Evolutionary conservation across 1,140 invertebrate species (phyloP).

Genomic region (Pachyrhynchus sulphureomaculatus): DNA sequence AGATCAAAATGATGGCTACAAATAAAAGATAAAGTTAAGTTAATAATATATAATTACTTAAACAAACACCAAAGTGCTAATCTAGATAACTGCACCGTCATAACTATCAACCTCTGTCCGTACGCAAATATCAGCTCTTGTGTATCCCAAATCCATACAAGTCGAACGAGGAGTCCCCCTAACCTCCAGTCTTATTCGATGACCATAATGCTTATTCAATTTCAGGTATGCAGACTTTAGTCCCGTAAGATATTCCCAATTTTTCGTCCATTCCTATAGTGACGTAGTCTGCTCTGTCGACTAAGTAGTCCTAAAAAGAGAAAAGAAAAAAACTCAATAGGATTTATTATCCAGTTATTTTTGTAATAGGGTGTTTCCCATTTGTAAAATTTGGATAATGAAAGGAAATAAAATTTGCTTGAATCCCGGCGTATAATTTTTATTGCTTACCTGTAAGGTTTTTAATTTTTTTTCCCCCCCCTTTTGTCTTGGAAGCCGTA

Average conservation of each 20-base stretch:
- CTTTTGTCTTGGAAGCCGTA: constrained; percentile 49
- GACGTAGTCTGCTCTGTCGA: constrained; percentile 53
- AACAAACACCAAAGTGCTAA: constrained; percentile 49
- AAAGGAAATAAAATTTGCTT: not conserved
- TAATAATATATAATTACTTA: no score
- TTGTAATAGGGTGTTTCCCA: not conserved
- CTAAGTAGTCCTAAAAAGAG: constrained; percentile 53
- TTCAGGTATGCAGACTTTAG: constrained; percentile 54
- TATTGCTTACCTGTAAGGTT: constrained; percentile 53
- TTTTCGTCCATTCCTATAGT: constrained; percentile 55
- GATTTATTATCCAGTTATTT: not conserved
- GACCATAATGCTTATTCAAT: constrained; percentile 56
- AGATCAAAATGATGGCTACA: no score
- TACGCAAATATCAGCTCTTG: constrained; percentile 56
- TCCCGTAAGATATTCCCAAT: constrained; percentile 52
- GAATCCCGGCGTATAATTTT: no score
- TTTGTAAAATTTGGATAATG: not conserved
- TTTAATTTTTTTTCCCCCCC: constrained; percentile 52
- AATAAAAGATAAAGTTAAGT: no score
- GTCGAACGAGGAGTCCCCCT: constrained; percentile 49
- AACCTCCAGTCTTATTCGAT: constrained; percentile 50
- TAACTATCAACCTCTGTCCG: constrained; percentile 57
- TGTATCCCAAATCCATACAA: constrained; percentile 48
- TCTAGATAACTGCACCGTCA: constrained; percentile 53
- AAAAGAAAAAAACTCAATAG: not conserved